A percentile compares a stretch with the other conserved stretches of the same genome.
Evolutionary conservation across 2,113 vertebrate species (phyloP).

Genomic region (Numida meleagris): DNA sequence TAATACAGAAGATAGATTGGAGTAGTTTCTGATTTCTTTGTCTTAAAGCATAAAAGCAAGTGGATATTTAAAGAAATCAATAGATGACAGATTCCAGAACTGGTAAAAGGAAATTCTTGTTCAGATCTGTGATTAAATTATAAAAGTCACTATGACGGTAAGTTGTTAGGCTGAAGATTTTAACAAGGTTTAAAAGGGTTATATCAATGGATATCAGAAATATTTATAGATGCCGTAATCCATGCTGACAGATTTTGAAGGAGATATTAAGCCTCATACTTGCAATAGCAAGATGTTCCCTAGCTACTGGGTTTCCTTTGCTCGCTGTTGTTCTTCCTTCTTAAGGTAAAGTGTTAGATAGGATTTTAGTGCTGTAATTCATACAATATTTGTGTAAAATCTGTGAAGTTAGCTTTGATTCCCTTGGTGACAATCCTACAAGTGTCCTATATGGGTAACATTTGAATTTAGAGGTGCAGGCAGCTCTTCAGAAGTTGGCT

Average conservation of each 20-base stretch:
- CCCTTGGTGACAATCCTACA: neutral
- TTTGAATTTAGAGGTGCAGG: rapidly evolving
- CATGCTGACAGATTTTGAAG: neutral
- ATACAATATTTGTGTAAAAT: neutral
- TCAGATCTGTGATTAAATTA: neutral
- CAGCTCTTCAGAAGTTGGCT: neutral
- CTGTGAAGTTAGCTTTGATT: neutral
- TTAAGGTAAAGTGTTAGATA: neutral
- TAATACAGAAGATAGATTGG: neutral
- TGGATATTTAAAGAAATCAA: neutral
- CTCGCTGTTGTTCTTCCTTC: neutral
- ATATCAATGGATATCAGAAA: neutral
- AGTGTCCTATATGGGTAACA: neutral
- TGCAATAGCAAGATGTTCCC: neutral
- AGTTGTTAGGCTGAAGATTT: neutral
- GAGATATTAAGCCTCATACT: neutral
- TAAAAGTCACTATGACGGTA: neutral
- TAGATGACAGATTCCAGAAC: neutral
- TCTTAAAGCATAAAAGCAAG: neutral
- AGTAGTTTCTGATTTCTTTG: neutral
- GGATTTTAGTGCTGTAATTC: neutral
- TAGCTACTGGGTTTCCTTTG: neutral
- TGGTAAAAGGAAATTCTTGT: neutral
- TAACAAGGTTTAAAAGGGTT: neutral
- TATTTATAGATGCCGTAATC: neutral